Percentiles rank a stretch among this genome's conserved stretches.
Evolutionary conservation across 1,140 invertebrate genomes (phyloP).

Genomic region (Mylabris phalerata): DNA sequence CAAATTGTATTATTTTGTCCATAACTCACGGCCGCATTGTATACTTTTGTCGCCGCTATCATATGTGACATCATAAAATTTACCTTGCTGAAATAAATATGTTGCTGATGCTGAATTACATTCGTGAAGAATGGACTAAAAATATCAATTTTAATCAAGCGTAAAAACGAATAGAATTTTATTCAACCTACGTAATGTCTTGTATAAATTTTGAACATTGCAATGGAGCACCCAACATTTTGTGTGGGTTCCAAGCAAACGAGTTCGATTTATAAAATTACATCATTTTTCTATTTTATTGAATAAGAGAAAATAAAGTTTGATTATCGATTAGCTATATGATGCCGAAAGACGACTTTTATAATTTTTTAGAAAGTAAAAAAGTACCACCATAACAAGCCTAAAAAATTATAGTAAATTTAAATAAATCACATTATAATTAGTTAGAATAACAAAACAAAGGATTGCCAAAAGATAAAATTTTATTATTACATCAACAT

Average conservation of each 20-base stretch:
- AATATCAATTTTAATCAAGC: slow-evolving; percentile 15
- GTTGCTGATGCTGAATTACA: slow-evolving; percentile 72
- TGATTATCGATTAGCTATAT: slow-evolving; percentile 58
- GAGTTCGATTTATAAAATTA: slow-evolving; percentile 60
- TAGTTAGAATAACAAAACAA: no score
- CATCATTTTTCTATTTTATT: background rate
- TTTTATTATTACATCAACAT: slow-evolving; percentile 63
- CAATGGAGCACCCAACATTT: slow-evolving; percentile 80
- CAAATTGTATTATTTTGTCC: background rate
- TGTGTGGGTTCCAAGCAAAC: slow-evolving; percentile 90
- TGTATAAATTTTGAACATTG: slow-evolving; percentile 82
- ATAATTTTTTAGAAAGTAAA: slow-evolving; percentile 63
- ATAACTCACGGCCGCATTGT: slow-evolving; percentile 82
- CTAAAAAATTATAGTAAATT: slow-evolving; percentile 44
- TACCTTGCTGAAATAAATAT: slow-evolving; percentile 89
- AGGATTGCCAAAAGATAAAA: no score
- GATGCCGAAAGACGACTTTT: slow-evolving; percentile 50
- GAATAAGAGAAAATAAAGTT: slow-evolving; percentile 5
- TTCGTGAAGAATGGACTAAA: slow-evolving; percentile 54
- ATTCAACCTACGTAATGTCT: slow-evolving; percentile 47
- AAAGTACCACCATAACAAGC: slow-evolving; percentile 78
- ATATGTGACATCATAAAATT: slow-evolving; percentile 84
- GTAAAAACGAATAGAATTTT: slow-evolving; percentile 6
- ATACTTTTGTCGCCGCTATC: slow-evolving; percentile 91
- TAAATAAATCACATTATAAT: background rate